Evolutionary conservation across 2,888 invertebrate species (phyloP).

Genomic region (Apotomis betuletana): DNA sequence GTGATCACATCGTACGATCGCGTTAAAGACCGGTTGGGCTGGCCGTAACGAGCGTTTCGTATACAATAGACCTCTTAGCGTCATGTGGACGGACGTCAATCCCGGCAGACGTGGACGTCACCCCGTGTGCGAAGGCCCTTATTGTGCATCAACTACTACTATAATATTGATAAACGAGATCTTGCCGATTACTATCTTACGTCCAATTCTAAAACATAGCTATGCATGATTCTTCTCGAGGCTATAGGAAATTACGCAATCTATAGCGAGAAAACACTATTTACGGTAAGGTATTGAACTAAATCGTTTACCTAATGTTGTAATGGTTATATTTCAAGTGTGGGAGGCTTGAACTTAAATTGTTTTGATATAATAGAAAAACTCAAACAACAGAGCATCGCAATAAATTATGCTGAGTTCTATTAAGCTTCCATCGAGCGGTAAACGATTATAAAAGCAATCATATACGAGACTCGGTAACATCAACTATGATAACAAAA

Average conservation of each 20-base stretch:
- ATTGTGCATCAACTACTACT: slow-evolving; percentile 52
- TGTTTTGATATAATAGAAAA: slow-evolving; percentile 2
- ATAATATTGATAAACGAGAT: slow-evolving; percentile 27
- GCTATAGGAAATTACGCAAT: too few relatives aligned
- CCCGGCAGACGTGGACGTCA: slow-evolving; percentile 56
- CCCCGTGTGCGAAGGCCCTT: slow-evolving; percentile 64
- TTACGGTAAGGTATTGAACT: neutral
- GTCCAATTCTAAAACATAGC: neutral
- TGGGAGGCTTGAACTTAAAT: slow-evolving; percentile 16
- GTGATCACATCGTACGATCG: slow-evolving; percentile 79
- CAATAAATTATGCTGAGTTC: slow-evolving; percentile 41
- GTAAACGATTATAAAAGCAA: slow-evolving; percentile 68
- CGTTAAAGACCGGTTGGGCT: slow-evolving; percentile 81
- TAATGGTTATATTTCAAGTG: neutral
- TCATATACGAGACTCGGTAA: slow-evolving; percentile 69
- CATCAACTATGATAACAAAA: slow-evolving; percentile 79
- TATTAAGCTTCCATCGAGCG: slow-evolving; percentile 45
- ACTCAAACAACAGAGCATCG: slow-evolving; percentile 27
- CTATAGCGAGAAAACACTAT: neutral
- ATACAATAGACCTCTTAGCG: slow-evolving; percentile 84
- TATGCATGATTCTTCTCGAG: neutral
- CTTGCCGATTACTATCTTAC: slow-evolving; percentile 3
- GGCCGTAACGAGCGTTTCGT: slow-evolving; percentile 78
- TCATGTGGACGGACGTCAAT: slow-evolving; percentile 80
- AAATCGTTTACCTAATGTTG: neutral